Evolutionary conservation across 2,888 invertebrate genomes (phyloP), one percentile per base, ranked within the genome.

Genomic region (Argyresthia goedartella): DNA sequence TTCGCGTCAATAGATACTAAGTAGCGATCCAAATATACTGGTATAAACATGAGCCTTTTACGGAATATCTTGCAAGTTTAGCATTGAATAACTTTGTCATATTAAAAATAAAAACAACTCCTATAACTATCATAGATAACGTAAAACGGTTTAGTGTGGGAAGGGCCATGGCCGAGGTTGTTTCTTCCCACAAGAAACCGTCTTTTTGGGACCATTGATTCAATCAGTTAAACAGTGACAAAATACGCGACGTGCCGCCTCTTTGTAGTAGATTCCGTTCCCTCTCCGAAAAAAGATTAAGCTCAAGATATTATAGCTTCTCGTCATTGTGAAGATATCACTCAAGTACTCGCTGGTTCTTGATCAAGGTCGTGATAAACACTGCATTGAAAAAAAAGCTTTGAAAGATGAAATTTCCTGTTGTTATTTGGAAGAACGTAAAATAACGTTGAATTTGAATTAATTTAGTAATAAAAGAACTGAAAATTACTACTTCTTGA

Each of bases 311-410:
- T 51, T 51, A 73, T 72, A 75, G 73, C 73, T 75, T 77, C 73
- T 62, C 73, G 81, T 82, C 80, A 82, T 81, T 84, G 84, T 85
- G 81, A 82, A 84, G 84, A 85, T 82, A 78, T 85, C 82, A 81
- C 81, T 78, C n/a, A n/a, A n/a, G n/a, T 84, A 76, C 80, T 75
- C 82, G 81, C 82, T 85, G 84, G 85, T 81, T 76, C 66, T 65
- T 77, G 84, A 82, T 82, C 66, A 61, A 61, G 57, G 65, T 57
- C 58, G 57, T 62, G 84, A 85, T 84, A 76, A 62, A 72, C 67
- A 73, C 68, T 65, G 67, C 73, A 76, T 82, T 80, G 77, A 73
- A 73, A 71, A 60, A 49, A 35, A 48, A 34, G 15, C 48, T 10
- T 46, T 46, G 36, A 48, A 16, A 34, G 41, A 41, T 11, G 41